phyloP scores from a whole-genome alignment of 2,888 invertebrate species.

The Drosophila pegasa region DNA sequence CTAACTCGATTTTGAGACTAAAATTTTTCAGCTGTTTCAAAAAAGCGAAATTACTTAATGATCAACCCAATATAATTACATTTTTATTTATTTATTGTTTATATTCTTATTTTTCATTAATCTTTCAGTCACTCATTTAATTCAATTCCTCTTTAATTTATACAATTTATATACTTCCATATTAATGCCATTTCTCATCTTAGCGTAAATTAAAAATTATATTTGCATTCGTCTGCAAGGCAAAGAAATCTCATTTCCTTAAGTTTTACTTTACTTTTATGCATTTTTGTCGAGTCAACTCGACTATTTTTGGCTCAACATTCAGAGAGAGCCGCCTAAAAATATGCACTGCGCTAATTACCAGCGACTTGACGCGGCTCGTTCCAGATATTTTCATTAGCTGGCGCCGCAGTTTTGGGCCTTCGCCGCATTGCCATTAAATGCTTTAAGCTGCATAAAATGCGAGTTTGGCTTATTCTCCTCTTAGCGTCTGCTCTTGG shows the following conservation, averaged over 20 bases:
- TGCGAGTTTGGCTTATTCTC: constrained; percentile 16
- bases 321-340: background rate
- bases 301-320: background rate
- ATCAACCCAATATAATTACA: too few relatives aligned
- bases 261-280: background rate
- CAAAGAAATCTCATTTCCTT: constrained; percentile 13
- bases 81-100: too few relatives aligned
- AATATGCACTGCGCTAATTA: constrained; percentile 37
- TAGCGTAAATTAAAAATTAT: background rate
- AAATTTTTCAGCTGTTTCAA: too few relatives aligned
- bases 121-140: too few relatives aligned
- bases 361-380: constrained; percentile 1
- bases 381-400: constrained; percentile 63
- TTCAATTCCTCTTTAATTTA: constrained; percentile 1
- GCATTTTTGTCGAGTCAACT: background rate
- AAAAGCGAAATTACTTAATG: too few relatives aligned
- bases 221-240: constrained; percentile 1
- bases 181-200: background rate
- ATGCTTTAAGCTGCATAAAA: constrained; percentile 58
- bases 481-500: constrained; percentile 7
- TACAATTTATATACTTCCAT: background rate
- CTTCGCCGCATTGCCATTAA: constrained; percentile 28
- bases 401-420: constrained; percentile 25
- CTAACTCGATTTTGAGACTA: too few relatives aligned
- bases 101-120: too few relatives aligned